Percentiles rank a stretch among this genome's conserved stretches.
phyloP scores from a whole-genome alignment of 1,140 invertebrate genomes.

The Coelopa frigida region DNA sequence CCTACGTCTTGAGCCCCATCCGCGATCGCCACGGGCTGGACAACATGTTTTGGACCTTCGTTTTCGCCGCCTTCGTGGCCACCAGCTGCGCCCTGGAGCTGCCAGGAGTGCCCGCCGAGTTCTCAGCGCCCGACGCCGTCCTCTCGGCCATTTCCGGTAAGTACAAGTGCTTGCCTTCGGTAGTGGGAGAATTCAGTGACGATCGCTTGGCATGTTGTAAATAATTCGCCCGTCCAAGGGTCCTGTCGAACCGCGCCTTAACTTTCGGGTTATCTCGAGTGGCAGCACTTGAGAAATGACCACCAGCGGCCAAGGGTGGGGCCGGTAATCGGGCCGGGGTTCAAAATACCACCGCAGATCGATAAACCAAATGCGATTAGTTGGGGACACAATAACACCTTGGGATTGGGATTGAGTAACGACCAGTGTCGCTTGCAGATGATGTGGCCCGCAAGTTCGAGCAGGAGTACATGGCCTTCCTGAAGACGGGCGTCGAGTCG shows the following conservation, averaged over 20 bases:
- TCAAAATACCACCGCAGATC: not conserved
- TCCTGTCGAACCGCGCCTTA: not conserved
- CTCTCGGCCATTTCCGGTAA: slow-evolving; percentile 10
- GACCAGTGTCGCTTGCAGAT: slow-evolving; percentile 11
- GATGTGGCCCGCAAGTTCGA: slow-evolving; percentile 28
- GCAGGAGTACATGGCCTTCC: slow-evolving; percentile 26
- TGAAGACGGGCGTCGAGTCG: slow-evolving; percentile 33
- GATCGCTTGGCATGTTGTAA: too few species aligned
- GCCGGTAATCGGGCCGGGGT: not conserved
- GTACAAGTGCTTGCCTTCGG: too few species aligned
- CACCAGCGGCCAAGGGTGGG: not conserved
- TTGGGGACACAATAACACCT: not conserved
- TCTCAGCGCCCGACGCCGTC: slow-evolving; percentile 2
- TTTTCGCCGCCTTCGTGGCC: too few species aligned
- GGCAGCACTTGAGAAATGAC: not conserved
- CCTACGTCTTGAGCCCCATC: not conserved
- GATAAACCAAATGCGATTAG: not conserved
- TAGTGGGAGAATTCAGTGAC: too few species aligned
- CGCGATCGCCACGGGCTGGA: not conserved
- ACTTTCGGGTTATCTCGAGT: not conserved
- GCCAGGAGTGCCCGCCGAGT: slow-evolving; percentile 4
- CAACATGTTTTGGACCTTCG: too few species aligned
- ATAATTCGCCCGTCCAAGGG: not conserved
- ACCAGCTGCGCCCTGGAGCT: not conserved
- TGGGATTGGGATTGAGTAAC: not conserved